Evolutionary conservation across 2,797 vertebrate genomes (phyloP).

Genomic region (Lindbergichthys nudifrons): DNA sequence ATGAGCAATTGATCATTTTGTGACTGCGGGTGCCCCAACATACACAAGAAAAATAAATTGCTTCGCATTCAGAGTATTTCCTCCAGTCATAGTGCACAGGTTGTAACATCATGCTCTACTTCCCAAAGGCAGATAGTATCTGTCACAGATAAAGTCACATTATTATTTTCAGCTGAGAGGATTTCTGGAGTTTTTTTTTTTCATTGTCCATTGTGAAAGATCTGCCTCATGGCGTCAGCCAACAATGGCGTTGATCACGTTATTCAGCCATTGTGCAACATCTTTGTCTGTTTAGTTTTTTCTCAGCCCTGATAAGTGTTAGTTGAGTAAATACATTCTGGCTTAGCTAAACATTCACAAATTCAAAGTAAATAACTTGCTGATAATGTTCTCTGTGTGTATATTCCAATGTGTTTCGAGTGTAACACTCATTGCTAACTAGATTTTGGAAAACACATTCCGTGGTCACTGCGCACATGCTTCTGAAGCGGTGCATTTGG

Average conservation of each 20-base stretch:
- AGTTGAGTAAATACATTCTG: slow-evolving; percentile 24
- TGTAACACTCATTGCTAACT: neutral
- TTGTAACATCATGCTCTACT: slow-evolving; percentile 74
- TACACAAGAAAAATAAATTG: slow-evolving; percentile 71
- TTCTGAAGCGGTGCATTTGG: slow-evolving; percentile 9
- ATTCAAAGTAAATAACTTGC: slow-evolving; percentile 18
- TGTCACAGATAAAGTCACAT: slow-evolving; percentile 66
- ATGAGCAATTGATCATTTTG: slow-evolving; percentile 78
- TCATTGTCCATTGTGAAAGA: slow-evolving; percentile 51
- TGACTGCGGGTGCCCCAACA: slow-evolving; percentile 46
- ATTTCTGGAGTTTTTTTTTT: slow-evolving; percentile 38
- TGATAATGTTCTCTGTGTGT: slow-evolving; percentile 23
- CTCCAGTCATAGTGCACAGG: slow-evolving; percentile 68
- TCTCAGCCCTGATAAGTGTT: slow-evolving; percentile 1
- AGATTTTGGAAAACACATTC: slow-evolving; percentile 4
- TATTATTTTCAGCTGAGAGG: slow-evolving; percentile 68
- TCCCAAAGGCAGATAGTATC: slow-evolving; percentile 71
- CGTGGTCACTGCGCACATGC: neutral
- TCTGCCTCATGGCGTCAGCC: slow-evolving; percentile 25
- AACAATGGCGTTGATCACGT: slow-evolving; percentile 46
- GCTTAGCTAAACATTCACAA: slow-evolving; percentile 11
- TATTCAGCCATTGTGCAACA: slow-evolving; percentile 32
- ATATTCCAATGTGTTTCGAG: neutral
- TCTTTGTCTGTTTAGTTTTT: slow-evolving; percentile 19
- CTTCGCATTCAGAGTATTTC: slow-evolving; percentile 62